Evolutionary conservation across 2,797 vertebrate genomes (phyloP).

Genomic region (Varecia variegata): DNA sequence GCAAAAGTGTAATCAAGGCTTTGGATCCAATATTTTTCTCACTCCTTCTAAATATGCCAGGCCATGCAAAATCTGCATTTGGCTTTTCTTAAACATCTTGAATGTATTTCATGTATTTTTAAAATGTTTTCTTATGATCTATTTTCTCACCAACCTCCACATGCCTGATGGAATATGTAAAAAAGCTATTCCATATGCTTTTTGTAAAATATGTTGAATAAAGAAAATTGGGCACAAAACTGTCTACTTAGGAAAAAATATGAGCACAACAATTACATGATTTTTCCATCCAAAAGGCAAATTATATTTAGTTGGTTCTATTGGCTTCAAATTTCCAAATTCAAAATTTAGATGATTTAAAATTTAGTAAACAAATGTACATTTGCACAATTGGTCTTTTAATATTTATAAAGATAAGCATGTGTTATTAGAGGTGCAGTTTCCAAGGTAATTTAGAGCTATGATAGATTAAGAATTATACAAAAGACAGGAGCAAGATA

Average conservation of each 20-base stretch:
- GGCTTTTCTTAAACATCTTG: slow-evolving; percentile 68
- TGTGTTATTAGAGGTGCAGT: neutral
- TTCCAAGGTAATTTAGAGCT: neutral
- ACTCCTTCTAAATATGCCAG: slow-evolving; percentile 26
- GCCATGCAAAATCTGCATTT: slow-evolving; percentile 59
- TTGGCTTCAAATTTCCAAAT: slow-evolving; percentile 33
- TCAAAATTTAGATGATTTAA: neutral
- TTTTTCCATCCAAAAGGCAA: slow-evolving; percentile 9
- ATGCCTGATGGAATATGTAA: slow-evolving; percentile 65
- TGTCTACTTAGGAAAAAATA: slow-evolving; percentile 44
- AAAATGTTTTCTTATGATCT: slow-evolving; percentile 70
- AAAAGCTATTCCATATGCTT: slow-evolving; percentile 71
- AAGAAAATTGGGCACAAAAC: slow-evolving; percentile 64
- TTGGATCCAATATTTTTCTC: slow-evolving; percentile 42
- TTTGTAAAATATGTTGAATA: slow-evolving; percentile 60
- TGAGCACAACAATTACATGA: slow-evolving; percentile 28
- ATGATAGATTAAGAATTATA: neutral
- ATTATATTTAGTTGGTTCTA: slow-evolving; percentile 8
- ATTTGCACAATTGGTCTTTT: neutral
- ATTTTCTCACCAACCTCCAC: slow-evolving; percentile 74
- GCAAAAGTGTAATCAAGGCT: slow-evolving; percentile 34
- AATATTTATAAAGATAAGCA: neutral
- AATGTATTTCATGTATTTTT: slow-evolving; percentile 68
- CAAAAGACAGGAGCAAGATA: neutral
- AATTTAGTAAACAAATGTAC: neutral